Evolutionary conservation across 53 echinoderm and acorn worm genomes (phyloP).

Genomic region (Stichopus horrens): DNA sequence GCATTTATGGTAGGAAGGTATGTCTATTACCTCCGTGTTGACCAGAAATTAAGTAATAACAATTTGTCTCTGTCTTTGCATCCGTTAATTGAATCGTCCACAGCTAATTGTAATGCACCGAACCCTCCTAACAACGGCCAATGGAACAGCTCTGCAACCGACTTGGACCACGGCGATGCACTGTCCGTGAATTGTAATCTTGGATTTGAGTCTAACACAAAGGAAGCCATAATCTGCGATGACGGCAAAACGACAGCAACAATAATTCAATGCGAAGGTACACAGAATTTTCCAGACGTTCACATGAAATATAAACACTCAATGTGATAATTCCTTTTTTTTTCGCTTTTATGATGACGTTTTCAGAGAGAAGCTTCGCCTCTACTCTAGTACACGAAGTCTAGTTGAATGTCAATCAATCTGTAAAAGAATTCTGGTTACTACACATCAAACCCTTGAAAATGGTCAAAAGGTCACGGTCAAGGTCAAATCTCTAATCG

Average conservation of each 20-base stretch:
- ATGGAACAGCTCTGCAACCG: neutral
- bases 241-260: neutral
- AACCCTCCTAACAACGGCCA: constrained; percentile 33
- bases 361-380: too few species aligned
- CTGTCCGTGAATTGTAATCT: neutral
- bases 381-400: too few species aligned
- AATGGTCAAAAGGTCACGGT: too few species aligned
- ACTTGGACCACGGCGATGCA: neutral
- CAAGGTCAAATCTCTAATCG: too few species aligned
- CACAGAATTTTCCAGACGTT: neutral
- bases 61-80: neutral
- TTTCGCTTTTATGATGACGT: too few species aligned
- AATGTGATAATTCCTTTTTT: neutral
- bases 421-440: too few species aligned
- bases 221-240: neutral
- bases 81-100: neutral
- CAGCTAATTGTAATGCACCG: constrained; percentile 64
- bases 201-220: constrained; percentile 45
- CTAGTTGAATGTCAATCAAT: too few species aligned
- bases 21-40: too few species aligned
- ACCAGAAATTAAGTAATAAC: neutral
- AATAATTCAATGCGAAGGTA: constrained; percentile 14
- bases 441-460: too few species aligned
- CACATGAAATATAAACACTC: neutral
- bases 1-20: neutral